Evolutionary conservation across 2,797 vertebrate species (phyloP).

Genomic region (Cossypha niveicapilla): DNA sequence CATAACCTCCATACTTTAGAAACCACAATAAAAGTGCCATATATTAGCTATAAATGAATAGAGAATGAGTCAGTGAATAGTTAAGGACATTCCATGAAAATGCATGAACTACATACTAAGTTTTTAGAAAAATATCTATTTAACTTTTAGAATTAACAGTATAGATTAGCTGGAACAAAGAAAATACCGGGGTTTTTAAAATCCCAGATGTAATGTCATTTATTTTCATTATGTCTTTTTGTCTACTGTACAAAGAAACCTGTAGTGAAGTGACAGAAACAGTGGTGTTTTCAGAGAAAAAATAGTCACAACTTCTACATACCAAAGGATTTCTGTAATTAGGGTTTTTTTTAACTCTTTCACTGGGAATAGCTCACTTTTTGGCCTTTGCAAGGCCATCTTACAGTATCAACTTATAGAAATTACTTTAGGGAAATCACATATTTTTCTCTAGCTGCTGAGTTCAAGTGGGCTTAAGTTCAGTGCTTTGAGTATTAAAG

Average conservation of each 20-base stretch:
- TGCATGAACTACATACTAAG: constrained; percentile 11
- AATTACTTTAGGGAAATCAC: neutral
- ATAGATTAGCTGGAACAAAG: constrained; percentile 28
- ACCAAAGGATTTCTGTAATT: neutral
- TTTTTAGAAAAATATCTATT: constrained; percentile 35
- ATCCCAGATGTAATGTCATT: constrained; percentile 31
- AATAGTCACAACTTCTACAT: neutral
- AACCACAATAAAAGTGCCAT: constrained; percentile 72
- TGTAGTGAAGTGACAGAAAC: constrained; percentile 8
- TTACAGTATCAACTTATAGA: neutral
- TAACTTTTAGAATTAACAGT: constrained; percentile 49
- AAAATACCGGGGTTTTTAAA: neutral
- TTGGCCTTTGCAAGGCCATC: neutral
- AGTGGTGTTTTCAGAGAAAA: neutral
- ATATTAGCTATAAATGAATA: constrained; percentile 70
- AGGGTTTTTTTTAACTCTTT: neutral
- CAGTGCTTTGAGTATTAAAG: neutral
- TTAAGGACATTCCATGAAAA: constrained; percentile 60
- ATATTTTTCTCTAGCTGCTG: neutral
- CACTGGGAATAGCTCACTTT: neutral
- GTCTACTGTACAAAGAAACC: constrained; percentile 8
- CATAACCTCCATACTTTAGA: constrained; percentile 65
- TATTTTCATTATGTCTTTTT: constrained; percentile 35
- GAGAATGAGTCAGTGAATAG: constrained; percentile 68
- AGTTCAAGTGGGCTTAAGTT: constrained; percentile 14